Evolutionary conservation across 1,140 invertebrate genomes (phyloP).

Genomic region (Drosophila leontia): DNA sequence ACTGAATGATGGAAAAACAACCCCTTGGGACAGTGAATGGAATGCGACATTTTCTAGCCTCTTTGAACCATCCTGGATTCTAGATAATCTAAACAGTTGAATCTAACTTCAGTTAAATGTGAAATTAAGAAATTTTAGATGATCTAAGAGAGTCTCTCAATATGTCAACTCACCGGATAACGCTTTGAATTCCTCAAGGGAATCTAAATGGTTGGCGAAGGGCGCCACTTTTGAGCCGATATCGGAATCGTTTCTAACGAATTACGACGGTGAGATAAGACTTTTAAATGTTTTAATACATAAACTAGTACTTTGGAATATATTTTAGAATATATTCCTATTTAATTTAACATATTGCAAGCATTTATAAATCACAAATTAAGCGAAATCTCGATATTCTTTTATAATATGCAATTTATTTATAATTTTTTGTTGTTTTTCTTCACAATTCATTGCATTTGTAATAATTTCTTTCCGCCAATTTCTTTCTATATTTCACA

Average conservation of each 20-base stretch:
- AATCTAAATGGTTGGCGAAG: slow-evolving; percentile 82
- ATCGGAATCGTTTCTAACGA: slow-evolving; percentile 44
- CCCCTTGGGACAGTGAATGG: neutral
- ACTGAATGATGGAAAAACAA: neutral
- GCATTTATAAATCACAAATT: neutral
- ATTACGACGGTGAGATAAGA: neutral
- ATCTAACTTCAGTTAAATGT: neutral
- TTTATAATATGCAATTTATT: neutral
- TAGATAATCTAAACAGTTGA: neutral
- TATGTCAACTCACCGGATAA: slow-evolving; percentile 68
- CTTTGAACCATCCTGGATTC: too few species aligned
- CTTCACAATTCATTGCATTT: slow-evolving; percentile 12
- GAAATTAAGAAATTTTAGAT: neutral
- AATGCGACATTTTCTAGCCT: neutral
- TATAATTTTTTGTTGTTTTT: neutral
- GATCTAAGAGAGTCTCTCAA: neutral
- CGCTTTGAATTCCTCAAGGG: slow-evolving; percentile 80
- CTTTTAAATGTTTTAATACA: neutral
- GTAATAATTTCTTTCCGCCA: neutral
- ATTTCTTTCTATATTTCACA: slow-evolving; percentile 3
- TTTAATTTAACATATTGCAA: neutral
- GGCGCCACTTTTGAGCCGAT: slow-evolving; percentile 82
- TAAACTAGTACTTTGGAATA: neutral
- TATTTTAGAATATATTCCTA: neutral
- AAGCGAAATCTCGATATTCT: neutral